Evolutionary conservation across 2,888 invertebrate species (phyloP).

Genomic region (Lithophane leautieri): DNA sequence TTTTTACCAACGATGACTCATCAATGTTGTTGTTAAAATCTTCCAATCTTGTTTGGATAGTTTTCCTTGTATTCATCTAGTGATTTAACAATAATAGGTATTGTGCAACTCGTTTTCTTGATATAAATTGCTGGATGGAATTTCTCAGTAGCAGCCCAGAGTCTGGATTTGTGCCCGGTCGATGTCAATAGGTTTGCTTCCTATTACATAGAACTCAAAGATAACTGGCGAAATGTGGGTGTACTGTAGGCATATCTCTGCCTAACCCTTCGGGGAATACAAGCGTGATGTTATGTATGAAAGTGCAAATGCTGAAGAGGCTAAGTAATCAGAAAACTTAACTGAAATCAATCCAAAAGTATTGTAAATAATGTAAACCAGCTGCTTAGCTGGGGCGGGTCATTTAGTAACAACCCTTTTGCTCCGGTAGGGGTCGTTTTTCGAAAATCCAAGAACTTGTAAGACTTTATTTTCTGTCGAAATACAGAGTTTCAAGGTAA

Average conservation of each 20-base stretch:
- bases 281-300: neutral
- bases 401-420: neutral
- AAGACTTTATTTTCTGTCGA: too few relatives aligned
- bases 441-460: too few relatives aligned
- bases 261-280: neutral
- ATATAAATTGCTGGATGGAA: neutral
- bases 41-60: neutral
- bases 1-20: slow-evolving; percentile 12
- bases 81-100: neutral
- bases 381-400: neutral
- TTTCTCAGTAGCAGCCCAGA: too few relatives aligned
- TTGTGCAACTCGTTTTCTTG: neutral
- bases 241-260: neutral
- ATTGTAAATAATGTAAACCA: neutral
- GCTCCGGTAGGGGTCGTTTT: too few relatives aligned
- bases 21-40: neutral
- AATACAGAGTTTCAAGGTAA: too few relatives aligned
- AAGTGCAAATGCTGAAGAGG: neutral
- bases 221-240: neutral
- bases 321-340: neutral
- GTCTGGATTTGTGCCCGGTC: neutral
- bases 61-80: slow-evolving; percentile 5
- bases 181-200: neutral
- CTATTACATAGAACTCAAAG: neutral
- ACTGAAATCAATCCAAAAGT: neutral